phyloP scores from a whole-genome alignment of 2,888 invertebrate genomes.

The Amphipyra tragopoginis region DNA sequence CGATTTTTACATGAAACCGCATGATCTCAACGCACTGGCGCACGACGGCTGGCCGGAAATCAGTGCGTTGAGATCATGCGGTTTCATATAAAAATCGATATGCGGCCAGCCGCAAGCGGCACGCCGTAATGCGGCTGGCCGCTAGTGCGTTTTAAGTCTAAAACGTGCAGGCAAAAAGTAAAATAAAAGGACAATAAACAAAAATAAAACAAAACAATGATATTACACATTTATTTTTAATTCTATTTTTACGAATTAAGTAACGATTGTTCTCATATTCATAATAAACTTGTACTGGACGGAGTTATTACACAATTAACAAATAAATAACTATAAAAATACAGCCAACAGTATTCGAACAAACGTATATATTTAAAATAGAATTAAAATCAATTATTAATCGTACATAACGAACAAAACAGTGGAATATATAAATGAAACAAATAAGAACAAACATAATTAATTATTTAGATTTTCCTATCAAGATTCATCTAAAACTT shows the following conservation, averaged over 20 bases:
- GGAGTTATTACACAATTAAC: conserved; percentile 49
- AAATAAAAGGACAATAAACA: conserved; percentile 8
- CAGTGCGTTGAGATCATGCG: too few species aligned
- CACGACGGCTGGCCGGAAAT: too few species aligned
- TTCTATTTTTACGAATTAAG: conserved; percentile 50
- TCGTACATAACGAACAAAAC: conserved; percentile 19
- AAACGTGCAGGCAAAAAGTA: conserved; percentile 2
- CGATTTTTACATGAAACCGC: too few species aligned
- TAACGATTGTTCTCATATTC: conserved; percentile 53
- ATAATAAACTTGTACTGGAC: conserved; percentile 59
- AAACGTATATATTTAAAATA: conserved; percentile 24
- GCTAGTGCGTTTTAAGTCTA: too few species aligned
- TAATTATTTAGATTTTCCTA: conserved; percentile 47
- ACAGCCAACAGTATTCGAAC: conserved; percentile 34
- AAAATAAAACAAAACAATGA: conserved; percentile 42
- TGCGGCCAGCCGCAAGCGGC: too few species aligned
- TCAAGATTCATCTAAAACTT: conserved; percentile 49
- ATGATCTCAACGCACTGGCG: too few species aligned
- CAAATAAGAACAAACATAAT: conserved; percentile 39
- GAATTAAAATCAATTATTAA: conserved; percentile 26
- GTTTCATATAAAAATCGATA: too few species aligned
- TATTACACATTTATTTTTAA: conserved; percentile 44
- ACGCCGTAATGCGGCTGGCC: too few species aligned
- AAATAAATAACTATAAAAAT: conserved; percentile 42
- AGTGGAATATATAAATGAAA: conserved; percentile 30